These are phyloP conservation scores for Plebejus anna DNA, from an alignment of 2,888 invertebrate species.

Conservation along the genomic window DNA sequence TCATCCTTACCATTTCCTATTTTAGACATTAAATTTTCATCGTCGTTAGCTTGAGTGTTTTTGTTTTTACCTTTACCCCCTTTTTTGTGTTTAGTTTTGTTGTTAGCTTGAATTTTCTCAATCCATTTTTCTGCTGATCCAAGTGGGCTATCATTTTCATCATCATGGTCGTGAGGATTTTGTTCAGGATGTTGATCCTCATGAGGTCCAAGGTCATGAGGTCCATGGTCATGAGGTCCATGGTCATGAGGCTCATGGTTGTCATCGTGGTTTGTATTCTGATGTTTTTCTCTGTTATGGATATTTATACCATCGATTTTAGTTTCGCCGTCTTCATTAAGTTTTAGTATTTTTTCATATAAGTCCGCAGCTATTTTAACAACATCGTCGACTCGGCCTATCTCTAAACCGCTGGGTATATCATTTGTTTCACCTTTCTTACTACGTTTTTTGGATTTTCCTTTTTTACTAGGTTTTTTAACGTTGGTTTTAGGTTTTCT, in stretches of 20 bases:
- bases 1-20: not conserved
- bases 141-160: no score
- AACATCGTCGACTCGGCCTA: not conserved
- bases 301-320: not conserved
- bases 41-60: not conserved
- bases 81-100: not conserved
- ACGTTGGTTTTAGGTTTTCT: not conserved
- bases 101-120: no score
- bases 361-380: not conserved
- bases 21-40: not conserved
- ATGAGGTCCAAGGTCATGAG: not conserved
- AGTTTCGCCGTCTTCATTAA: not conserved
- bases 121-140: no score
- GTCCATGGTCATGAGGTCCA: not conserved
- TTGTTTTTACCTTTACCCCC: not conserved
- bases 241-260: not conserved
- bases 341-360: not conserved
- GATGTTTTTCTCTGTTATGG: not conserved
- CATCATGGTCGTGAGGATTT: no score
- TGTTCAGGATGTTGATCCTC: no score
- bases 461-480: no score
- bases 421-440: no score
- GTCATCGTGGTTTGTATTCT: not conserved
- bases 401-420: not conserved
- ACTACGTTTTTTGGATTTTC: no score